A percentile compares a stretch with the other conserved stretches of the same genome.
Conservation (phyloP, 2,113 vertebrate species). For the Campylomormyrus numenius region DNA sequence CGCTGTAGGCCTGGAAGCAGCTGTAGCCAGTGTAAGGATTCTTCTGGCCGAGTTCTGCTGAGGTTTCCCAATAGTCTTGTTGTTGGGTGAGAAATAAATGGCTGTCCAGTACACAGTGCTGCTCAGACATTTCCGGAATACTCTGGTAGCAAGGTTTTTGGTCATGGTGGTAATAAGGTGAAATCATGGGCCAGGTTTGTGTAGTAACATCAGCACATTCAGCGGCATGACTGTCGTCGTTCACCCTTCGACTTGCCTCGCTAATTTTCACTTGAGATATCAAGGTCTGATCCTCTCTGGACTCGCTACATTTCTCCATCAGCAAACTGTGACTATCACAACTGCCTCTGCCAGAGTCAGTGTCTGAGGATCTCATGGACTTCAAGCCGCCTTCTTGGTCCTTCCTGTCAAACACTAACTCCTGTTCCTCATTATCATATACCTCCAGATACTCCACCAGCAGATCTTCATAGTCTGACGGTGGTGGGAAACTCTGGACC, state of each 20-base stretch:
- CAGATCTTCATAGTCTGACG: slow-evolving; percentile 72
- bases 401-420: slow-evolving; percentile 61
- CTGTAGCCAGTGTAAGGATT: background rate
- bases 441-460: slow-evolving; percentile 85
- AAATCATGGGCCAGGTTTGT: slow-evolving; percentile 65
- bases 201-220: slow-evolving; percentile 43
- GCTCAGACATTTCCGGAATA: slow-evolving; percentile 40
- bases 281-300: slow-evolving; percentile 36
- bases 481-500: slow-evolving; percentile 75
- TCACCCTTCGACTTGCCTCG: slow-evolving; percentile 24
- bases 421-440: slow-evolving; percentile 66
- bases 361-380: slow-evolving; percentile 61
- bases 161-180: slow-evolving; percentile 44
- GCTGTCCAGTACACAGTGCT: slow-evolving; percentile 37
- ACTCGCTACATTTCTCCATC: slow-evolving; percentile 62
- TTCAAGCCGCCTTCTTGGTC: slow-evolving; percentile 46
- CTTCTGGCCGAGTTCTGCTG: background rate
- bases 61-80: slow-evolving; percentile 31
- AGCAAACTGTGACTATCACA: slow-evolving; percentile 81
- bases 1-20: slow-evolving; percentile 37
- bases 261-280: slow-evolving; percentile 30
- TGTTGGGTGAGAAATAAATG: slow-evolving; percentile 20
- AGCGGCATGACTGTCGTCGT: slow-evolving; percentile 16
- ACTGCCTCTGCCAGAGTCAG: slow-evolving; percentile 80
- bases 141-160: slow-evolving; percentile 53